Evolutionary conservation across 2,797 vertebrate genomes (phyloP).

Genomic region (Xyrichtys novacula): DNA sequence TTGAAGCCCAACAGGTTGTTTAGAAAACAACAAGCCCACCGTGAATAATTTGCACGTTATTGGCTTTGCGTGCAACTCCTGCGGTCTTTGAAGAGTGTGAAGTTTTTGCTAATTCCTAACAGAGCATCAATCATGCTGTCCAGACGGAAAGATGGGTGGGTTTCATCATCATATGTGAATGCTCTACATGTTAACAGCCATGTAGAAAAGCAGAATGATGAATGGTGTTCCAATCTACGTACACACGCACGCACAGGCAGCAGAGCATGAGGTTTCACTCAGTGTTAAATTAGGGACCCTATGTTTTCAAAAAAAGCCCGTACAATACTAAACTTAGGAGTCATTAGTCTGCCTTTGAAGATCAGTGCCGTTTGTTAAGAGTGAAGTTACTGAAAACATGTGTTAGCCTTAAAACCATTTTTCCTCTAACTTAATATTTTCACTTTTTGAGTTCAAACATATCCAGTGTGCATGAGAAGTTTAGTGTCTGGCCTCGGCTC

Average conservation of each 20-base stretch:
- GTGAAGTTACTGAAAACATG: conserved; percentile 61
- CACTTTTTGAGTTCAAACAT: not conserved
- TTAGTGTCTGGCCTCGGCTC: conserved; percentile 20
- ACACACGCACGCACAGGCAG: conserved; percentile 7
- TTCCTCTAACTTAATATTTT: conserved; percentile 22
- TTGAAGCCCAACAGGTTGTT: conserved; percentile 52
- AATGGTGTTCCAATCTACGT: conserved; percentile 37
- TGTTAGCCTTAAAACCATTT: conserved; percentile 41
- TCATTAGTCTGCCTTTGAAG: conserved; percentile 60
- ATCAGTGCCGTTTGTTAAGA: conserved; percentile 33
- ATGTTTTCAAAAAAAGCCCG: conserved; percentile 39
- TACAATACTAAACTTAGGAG: conserved; percentile 34
- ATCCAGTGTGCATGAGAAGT: conserved; percentile 32
- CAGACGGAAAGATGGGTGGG: conserved; percentile 26
- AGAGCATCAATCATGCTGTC: conserved; percentile 65
- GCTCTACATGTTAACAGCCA: conserved; percentile 47
- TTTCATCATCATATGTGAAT: conserved; percentile 50
- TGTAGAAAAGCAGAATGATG: conserved; percentile 58
- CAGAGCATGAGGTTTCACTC: conserved; percentile 43
- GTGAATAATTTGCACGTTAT: conserved; percentile 42
- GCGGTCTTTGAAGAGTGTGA: conserved; percentile 38
- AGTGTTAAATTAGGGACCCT: conserved; percentile 26
- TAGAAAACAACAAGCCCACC: conserved; percentile 44
- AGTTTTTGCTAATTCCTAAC: conserved; percentile 52
- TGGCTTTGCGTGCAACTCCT: conserved; percentile 42